These are phyloP conservation scores for Piliocolobus tephrosceles DNA, from an alignment of 2,113 vertebrate species.

Conservation along the genomic window DNA sequence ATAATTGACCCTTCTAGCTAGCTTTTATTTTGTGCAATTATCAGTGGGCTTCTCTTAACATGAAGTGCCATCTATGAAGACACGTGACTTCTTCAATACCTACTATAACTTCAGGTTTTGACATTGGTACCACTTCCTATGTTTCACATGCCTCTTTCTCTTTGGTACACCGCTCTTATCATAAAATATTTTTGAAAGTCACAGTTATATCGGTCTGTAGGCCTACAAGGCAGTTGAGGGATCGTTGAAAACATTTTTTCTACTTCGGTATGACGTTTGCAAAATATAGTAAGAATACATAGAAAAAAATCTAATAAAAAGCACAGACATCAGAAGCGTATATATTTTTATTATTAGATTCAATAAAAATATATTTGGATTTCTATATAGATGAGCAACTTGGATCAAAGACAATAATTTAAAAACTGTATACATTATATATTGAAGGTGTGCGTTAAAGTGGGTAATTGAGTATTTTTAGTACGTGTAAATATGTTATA, in stretches of 20 bases:
- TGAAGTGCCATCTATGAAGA: not conserved
- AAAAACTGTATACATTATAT: not conserved
- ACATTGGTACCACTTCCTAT: not conserved
- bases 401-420: not conserved
- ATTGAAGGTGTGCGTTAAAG: not conserved
- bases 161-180: not conserved
- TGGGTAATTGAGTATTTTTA: not conserved
- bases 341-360: not conserved
- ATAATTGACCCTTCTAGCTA: not conserved
- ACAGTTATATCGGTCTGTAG: not conserved
- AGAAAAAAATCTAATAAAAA: not conserved
- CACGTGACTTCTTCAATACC: not conserved
- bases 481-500: not conserved
- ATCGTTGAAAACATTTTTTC: not conserved
- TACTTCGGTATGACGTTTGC: not conserved
- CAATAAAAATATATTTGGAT: not conserved
- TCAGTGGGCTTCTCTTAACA: not conserved
- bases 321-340: not conserved
- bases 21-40: not conserved
- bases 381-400: not conserved
- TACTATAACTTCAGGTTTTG: not conserved
- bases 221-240: not conserved
- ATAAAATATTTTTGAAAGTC: not conserved
- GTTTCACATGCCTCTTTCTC: not conserved
- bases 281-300: not conserved